Evolutionary conservation across 2,113 vertebrate species (phyloP), one percentile per base, ranked within the genome.

Genomic region (Rostratula benghalensis): DNA sequence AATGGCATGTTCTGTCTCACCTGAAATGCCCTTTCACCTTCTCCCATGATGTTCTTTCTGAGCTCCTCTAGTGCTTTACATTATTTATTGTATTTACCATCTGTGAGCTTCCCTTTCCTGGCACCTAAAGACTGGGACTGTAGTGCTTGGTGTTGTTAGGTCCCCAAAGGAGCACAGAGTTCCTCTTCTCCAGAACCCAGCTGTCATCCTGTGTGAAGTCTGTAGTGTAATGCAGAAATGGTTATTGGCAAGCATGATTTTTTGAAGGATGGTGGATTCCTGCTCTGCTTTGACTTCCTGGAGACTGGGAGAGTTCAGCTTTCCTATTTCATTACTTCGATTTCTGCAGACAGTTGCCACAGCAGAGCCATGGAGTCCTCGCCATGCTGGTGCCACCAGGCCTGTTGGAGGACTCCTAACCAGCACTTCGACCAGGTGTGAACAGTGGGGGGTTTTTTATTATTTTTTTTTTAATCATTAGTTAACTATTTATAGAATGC

Each of bases 351-450:
- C 28, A 75, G 27, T n/a, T 78, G 41, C 48, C 15, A 3, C 11
- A 43, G 53, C 50, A 43, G 63, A 56, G 61, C 22, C 51, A 43
- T 1, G 0, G 48, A 14, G 18, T 48, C 21, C 20, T 57, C 24
- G 56, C 41, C 7, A 5, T 0, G 0, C n/a, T 16, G 11, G 30
- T 80, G 45, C 59, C 45, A 10, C 18, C 2, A 1, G n/a, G 56
- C 15, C n/a, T 43, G n/a, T 37, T 54, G 56, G 23, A 60, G 6
- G 11, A 9, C 56, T 81, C 33, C 46, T 30, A 9, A 28, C 28
- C 31, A 31, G 24, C 18, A 6, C 60, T 53, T 67, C 67, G 20
- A 41, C 33, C 19, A 39, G n/a, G 24, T 63, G 46, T 30, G 74
- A 35, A 22, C 48, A 11, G 19, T 35, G 33, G n/a, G n/a, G n/a